phyloP scores from a whole-genome alignment of 2,113 vertebrate species.

The Xiphias gladius region DNA sequence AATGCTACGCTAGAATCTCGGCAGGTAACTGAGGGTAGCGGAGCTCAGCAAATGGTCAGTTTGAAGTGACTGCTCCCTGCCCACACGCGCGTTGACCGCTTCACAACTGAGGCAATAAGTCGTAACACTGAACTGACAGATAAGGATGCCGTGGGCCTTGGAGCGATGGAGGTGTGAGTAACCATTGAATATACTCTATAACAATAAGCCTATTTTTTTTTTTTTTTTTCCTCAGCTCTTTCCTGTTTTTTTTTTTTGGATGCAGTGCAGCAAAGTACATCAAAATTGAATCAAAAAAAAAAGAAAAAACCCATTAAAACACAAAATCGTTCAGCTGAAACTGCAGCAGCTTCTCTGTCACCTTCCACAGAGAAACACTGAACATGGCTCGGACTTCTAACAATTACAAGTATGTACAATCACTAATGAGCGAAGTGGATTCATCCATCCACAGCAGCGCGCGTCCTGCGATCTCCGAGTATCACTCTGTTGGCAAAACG shows the following conservation, averaged over 20 bases:
- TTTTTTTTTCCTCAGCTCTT: constrained; percentile 7
- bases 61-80: background rate
- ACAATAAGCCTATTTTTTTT: constrained; percentile 20
- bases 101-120: constrained; percentile 54
- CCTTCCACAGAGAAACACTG: constrained; percentile 11
- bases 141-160: background rate
- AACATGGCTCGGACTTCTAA: constrained; percentile 26
- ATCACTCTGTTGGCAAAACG: background rate
- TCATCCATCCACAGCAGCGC: constrained; percentile 43
- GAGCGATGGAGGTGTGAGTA: background rate
- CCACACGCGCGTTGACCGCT: constrained; percentile 10
- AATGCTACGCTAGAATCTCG: no score
- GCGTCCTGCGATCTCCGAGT: background rate
- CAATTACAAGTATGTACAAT: constrained; percentile 55
- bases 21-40: no score
- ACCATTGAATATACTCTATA: constrained; percentile 23
- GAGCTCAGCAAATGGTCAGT: constrained; percentile 26
- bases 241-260: constrained; percentile 10
- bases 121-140: constrained; percentile 41
- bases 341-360: constrained; percentile 27
- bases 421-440: constrained; percentile 44
- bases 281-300: background rate
- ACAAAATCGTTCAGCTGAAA: background rate
- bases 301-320: no score
- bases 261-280: constrained; percentile 8